A percentile compares a stretch with the other conserved stretches of the same genome.
These are phyloP conservation scores for Cricetomys ansorgei DNA, from an alignment of 2,113 vertebrate species.

Conservation along the genomic window DNA sequence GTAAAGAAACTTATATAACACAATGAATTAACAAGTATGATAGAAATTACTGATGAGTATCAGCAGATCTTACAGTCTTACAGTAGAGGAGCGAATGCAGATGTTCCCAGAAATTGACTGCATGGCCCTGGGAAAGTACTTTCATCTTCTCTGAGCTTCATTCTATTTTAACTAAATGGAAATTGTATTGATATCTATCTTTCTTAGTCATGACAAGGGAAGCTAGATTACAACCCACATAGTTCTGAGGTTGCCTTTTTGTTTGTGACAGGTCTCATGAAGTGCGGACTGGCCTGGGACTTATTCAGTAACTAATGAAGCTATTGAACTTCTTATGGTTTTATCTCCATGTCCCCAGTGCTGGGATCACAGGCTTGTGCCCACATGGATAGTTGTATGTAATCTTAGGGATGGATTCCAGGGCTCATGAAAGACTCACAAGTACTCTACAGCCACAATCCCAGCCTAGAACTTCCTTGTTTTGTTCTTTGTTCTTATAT, in stretches of 20 bases:
- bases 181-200: not conserved
- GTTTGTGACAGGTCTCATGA: not conserved
- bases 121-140: not conserved
- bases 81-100: not conserved
- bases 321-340: not conserved
- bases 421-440: not conserved
- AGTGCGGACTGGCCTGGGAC: not conserved
- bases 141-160: not conserved
- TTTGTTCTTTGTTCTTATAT: not conserved
- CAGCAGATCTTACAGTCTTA: not conserved
- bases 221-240: not conserved
- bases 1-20: not conserved
- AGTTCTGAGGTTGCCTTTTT: not conserved
- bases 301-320: not conserved
- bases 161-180: not conserved
- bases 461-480: not conserved
- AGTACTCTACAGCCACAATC: too few relatives aligned
- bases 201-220: not conserved
- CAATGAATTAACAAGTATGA: not conserved
- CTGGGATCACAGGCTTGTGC: not conserved
- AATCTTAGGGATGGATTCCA: not conserved
- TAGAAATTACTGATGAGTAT: not conserved
- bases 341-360: not conserved
- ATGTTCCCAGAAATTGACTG: not conserved
- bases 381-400: not conserved